Evolutionary conservation across 2,888 invertebrate species (phyloP), one percentile per base, ranked within the genome.

Genomic region (Belgica antarctica): DNA sequence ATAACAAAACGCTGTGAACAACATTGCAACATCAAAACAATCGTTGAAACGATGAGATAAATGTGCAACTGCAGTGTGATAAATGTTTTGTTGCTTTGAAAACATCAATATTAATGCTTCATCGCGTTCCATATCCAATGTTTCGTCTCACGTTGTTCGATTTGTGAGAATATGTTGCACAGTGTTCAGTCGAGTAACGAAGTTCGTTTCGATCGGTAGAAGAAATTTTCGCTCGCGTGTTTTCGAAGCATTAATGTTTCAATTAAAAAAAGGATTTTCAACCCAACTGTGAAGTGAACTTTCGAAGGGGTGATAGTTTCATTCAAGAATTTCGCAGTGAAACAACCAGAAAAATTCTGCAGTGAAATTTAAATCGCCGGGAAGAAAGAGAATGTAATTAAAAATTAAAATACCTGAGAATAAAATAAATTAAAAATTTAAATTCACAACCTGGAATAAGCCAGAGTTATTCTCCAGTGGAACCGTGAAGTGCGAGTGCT

Each of bases 331-430:
- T 3, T 52, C 7, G 22, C 17, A 52, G 52, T 17, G 52, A 52
- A 52, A 22, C n/a, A n/a, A n/a, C n/a, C n/a, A n/a, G 22, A 52
- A 22, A 52, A 52, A n/a, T n/a, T 52, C 22, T 52, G 52, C n/a
- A n/a, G n/a, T n/a, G n/a, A n/a, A n/a, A n/a, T n/a, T n/a, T n/a
- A 15, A 65, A 47, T 25, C 1, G 27, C 19, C 22, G 46, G 17
- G 34, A 65, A 7, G 19, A 25, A 24, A 62, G n/a, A 8, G 28
- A 62, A 36, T 62, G 62, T 22, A 62, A 65, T 65, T 46, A 65
- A 65, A 65, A 41, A 65, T 65, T 65, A 10, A 59, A 62, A 34
- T 31, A 12, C 22, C 52, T 17, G n/a, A 19, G n/a, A 62, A 61
- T 61, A 28, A 62, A 34, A 62, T 17, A 62, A 31, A 25, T 62